Evolutionary conservation across 2,888 invertebrate species (phyloP).

Genomic region (Metellina segmentata): DNA sequence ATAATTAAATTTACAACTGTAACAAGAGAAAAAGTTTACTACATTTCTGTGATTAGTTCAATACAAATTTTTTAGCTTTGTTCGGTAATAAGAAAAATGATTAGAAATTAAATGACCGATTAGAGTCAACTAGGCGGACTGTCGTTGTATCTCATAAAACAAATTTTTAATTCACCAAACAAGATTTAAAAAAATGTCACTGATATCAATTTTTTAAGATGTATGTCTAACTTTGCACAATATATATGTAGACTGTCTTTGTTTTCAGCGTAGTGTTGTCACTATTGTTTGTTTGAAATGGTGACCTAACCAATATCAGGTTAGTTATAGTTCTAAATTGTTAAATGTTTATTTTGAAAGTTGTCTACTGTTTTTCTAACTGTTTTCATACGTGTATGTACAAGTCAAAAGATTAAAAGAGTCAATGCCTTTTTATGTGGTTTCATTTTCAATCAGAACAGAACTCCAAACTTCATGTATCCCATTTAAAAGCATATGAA

Average conservation of each 20-base stretch:
- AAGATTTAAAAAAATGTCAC: conserved; percentile 36
- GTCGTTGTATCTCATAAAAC: too few relatives aligned
- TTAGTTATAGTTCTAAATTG: conserved; percentile 31
- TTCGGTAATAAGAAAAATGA: too few relatives aligned
- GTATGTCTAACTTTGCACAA: conserved; percentile 57
- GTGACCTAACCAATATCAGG: conserved; percentile 5
- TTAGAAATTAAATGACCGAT: too few relatives aligned
- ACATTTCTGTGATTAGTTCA: too few relatives aligned
- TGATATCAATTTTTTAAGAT: conserved; percentile 28
- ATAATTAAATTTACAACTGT: too few relatives aligned
- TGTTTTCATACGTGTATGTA: conserved; percentile 61
- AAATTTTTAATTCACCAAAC: too few relatives aligned
- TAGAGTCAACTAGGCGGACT: too few relatives aligned
- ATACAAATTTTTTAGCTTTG: too few relatives aligned
- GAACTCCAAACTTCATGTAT: too few relatives aligned
- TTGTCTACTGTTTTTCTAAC: conserved; percentile 57
- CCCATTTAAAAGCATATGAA: too few relatives aligned
- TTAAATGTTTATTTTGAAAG: conserved; percentile 17
- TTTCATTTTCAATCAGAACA: background rate
- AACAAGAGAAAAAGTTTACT: too few relatives aligned
- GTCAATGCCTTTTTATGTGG: conserved; percentile 28
- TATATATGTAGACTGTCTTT: conserved; percentile 34
- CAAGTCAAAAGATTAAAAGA: conserved; percentile 33
- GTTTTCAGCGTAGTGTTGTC: conserved; percentile 17
- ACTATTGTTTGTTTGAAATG: conserved; percentile 38